Evolutionary conservation across 2,888 invertebrate genomes (phyloP).

Genomic region (Tenodera sinensis): DNA sequence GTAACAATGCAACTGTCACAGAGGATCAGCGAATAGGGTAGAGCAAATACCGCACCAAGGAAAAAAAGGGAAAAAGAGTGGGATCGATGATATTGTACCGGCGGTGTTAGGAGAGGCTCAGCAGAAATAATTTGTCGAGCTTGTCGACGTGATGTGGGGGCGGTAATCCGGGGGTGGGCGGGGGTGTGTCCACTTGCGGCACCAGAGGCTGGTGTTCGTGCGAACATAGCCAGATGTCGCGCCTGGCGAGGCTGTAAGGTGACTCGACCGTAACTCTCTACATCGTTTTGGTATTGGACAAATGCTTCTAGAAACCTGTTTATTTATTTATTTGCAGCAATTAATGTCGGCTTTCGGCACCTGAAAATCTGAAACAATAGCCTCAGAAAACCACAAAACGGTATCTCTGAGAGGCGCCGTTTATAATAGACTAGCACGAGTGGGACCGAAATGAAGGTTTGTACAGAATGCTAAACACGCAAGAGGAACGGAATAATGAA

Average conservation of each 20-base stretch:
- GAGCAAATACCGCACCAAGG: not conserved
- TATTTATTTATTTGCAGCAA: not conserved
- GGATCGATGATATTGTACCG: not conserved
- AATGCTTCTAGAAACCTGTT: not conserved
- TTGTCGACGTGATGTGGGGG: not conserved
- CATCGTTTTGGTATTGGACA: not conserved
- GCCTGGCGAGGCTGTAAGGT: not conserved
- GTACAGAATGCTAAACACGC: too few relatives aligned
- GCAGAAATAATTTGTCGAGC: not conserved
- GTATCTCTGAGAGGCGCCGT: too few relatives aligned
- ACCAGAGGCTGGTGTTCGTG: not conserved
- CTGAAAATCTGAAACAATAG: too few relatives aligned
- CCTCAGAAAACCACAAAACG: too few relatives aligned
- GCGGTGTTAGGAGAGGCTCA: not conserved
- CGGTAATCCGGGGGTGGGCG: not conserved
- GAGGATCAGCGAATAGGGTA: not conserved
- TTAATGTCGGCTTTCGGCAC: too few relatives aligned
- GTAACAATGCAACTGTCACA: not conserved
- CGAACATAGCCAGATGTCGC: not conserved
- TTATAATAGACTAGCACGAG: too few relatives aligned
- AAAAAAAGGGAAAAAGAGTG: not conserved
- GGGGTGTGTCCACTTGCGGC: not conserved
- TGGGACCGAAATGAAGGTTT: too few relatives aligned
- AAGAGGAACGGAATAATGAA: too few relatives aligned
- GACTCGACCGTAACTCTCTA: not conserved